Evolutionary conservation across 2,888 invertebrate genomes (phyloP), one percentile per base, ranked within the genome.

Genomic region (Lathronympha strigana): DNA sequence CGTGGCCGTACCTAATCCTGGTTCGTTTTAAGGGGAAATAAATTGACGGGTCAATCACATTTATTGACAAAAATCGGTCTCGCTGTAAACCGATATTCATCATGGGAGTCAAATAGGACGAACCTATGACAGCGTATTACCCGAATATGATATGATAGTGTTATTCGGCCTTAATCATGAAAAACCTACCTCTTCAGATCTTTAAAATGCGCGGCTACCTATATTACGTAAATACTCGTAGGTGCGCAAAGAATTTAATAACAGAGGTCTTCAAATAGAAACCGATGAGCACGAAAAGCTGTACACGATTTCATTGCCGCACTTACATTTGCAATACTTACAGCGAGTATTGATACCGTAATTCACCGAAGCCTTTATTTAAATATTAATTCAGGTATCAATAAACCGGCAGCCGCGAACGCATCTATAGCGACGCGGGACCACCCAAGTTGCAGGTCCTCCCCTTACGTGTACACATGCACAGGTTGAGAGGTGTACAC

Each of bases 381-480:
- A 83, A 82, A 82, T 78, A 82, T 84, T 85, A 84, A 84, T 78
- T 84, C 77, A 81, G 73, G 80, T 81, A 81, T 79, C 76, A 81
- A 78, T 73, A 73, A 76, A 75, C 71, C 76, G 70, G 76, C 74
- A 76, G 79, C 81, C 73, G 77, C 73, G 74, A 76, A 75, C 74
- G 70, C 73, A 74, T 72, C 74, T 73, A 74, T 72, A 68, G 67
- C 63, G 85, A 81, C 83, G 79, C 72, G 79, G 82, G 92, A 92
- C 92, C 92, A 91, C 92, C 91, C 92, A 91, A 73, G 86, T 78
- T 72, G 87, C 70, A 74, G 76, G 79, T 79, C 75, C 74, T 76
- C 80, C 83, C 73, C 77, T 78, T 80, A 78, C 78, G 77, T 78
- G 77, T 78, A 76, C 67, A 69, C 68, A 73, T 71, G 69, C 66